phyloP scores from a whole-genome alignment of 2,113 vertebrate genomes.

The Orthonyx spaldingii region DNA sequence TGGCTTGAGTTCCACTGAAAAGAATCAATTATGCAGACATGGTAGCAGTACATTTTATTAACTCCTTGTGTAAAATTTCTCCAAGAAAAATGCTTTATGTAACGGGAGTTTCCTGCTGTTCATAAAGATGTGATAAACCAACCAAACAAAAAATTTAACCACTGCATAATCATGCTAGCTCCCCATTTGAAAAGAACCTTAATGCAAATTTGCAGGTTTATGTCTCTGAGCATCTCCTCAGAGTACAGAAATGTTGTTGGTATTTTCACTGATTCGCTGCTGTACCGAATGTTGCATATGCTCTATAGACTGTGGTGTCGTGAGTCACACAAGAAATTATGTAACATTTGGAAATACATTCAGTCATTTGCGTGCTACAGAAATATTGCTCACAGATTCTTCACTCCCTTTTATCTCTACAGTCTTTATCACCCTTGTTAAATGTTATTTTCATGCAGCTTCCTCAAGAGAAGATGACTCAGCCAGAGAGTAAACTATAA shows the following conservation, averaged over 20 bases:
- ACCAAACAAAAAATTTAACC: neutral
- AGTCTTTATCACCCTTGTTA: conserved; percentile 33
- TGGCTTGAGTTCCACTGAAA: neutral
- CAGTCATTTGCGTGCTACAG: conserved; percentile 41
- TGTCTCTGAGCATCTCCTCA: neutral
- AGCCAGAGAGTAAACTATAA: neutral
- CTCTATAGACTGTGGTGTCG: neutral
- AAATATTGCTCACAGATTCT: conserved; percentile 11
- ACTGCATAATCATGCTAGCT: neutral
- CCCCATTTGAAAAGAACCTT: neutral
- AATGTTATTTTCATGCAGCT: conserved; percentile 31
- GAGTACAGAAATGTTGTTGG: neutral
- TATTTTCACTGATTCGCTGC: neutral
- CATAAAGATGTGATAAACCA: neutral
- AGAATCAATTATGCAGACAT: neutral
- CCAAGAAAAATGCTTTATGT: neutral
- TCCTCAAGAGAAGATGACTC: conserved; percentile 41
- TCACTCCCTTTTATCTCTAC: neutral
- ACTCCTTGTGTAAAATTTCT: neutral
- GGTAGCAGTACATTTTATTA: neutral
- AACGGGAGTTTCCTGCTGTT: neutral
- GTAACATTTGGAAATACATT: conserved; percentile 32
- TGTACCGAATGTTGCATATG: neutral
- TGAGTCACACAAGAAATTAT: conserved; percentile 27
- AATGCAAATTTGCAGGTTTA: neutral